Percentiles rank a stretch among this genome's conserved stretches.
Evolutionary conservation across 2,797 vertebrate genomes (phyloP).

Genomic region (Mormyrus hasselquistii): DNA sequence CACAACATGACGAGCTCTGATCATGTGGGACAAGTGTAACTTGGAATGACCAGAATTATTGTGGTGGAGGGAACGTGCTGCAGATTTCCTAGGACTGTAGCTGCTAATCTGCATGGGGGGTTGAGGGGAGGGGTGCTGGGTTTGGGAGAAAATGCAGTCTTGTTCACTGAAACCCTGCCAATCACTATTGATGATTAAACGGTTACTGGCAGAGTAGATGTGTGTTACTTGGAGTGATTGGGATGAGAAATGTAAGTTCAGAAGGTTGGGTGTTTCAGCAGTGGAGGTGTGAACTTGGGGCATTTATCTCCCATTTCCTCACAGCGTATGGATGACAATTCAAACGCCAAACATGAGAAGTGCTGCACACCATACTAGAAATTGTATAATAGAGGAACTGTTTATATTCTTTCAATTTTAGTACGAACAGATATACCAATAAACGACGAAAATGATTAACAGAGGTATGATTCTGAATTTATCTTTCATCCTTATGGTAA

Average conservation of each 20-base stretch:
- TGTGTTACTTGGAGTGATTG: background rate
- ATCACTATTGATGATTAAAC: background rate
- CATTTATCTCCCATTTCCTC: background rate
- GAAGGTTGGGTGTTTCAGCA: background rate
- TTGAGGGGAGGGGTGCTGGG: background rate
- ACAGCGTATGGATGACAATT: background rate
- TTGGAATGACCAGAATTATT: background rate
- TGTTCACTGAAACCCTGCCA: background rate
- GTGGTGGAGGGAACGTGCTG: background rate
- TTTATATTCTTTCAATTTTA: background rate
- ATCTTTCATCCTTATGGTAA: background rate
- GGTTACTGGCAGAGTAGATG: background rate
- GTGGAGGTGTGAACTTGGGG: background rate
- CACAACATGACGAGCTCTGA: conserved; percentile 76
- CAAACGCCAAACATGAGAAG: background rate
- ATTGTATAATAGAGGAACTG: background rate
- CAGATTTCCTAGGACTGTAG: background rate
- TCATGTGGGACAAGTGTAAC: background rate
- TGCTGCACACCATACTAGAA: background rate
- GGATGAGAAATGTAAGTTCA: background rate
- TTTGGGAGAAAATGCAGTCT: background rate
- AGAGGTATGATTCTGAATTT: background rate
- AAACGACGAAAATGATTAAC: background rate
- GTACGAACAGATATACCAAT: background rate
- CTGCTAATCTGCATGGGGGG: background rate